Evolutionary conservation across 2,888 invertebrate species (phyloP).

Genomic region (Melitaea athalia): DNA sequence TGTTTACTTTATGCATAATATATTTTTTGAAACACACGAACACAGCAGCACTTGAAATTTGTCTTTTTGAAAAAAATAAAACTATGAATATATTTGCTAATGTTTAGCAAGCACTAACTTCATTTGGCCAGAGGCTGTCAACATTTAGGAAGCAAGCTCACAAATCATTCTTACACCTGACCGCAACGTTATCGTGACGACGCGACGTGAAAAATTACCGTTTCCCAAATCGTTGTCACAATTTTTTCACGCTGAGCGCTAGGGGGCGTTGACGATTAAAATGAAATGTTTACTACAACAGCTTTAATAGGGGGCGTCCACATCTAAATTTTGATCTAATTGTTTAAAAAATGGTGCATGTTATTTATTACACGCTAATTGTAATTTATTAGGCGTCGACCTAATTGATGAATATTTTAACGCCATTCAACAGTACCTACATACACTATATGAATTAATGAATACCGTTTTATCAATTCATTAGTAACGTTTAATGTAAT

Average conservation of each 20-base stretch:
- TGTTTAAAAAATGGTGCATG: conserved; percentile 35
- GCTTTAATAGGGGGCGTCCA: conserved; percentile 44
- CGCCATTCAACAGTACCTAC: conserved; percentile 14
- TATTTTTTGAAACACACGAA: too few species aligned
- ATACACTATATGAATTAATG: background rate
- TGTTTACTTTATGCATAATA: background rate
- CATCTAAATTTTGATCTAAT: conserved; percentile 39
- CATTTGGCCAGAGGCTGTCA: conserved; percentile 30
- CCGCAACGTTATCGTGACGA: conserved; percentile 70
- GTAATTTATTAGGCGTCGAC: conserved; percentile 16
- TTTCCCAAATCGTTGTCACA: conserved; percentile 62
- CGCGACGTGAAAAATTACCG: conserved; percentile 78
- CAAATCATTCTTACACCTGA: conserved; percentile 81
- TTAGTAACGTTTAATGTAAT: background rate
- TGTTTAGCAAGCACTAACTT: conserved; percentile 3
- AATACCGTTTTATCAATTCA: background rate
- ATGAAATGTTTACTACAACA: conserved; percentile 72
- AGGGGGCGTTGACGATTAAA: conserved; percentile 67
- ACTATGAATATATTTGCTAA: background rate
- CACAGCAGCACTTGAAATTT: too few species aligned
- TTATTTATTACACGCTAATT: conserved; percentile 12
- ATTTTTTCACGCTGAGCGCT: conserved; percentile 62
- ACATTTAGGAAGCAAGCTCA: conserved; percentile 44
- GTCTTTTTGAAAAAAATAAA: too few species aligned
- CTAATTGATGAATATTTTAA: conserved; percentile 15